These are phyloP conservation scores for Cirrhinus mrigala DNA, from an alignment of 2,797 vertebrate species.

Conservation along the genomic window DNA sequence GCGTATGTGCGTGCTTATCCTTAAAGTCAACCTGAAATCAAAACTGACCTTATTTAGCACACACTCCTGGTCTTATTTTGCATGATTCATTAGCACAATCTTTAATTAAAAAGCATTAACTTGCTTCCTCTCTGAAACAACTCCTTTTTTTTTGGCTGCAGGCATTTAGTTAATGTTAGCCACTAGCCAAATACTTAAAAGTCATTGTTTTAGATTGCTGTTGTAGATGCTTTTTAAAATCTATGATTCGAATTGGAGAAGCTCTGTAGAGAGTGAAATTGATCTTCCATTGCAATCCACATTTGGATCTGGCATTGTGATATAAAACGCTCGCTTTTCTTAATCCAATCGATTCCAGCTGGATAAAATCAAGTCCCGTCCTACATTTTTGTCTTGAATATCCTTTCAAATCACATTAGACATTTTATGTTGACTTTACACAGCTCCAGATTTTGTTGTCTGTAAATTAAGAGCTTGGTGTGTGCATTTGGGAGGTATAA, in stretches of 20 bases:
- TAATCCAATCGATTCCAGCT: constrained; percentile 1
- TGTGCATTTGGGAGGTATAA: not conserved
- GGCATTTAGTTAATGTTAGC: not conserved
- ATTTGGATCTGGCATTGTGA: not conserved
- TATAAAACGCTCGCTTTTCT: not conserved
- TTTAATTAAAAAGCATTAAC: not conserved
- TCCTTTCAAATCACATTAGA: not conserved
- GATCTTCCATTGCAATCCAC: not conserved
- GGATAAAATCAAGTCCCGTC: not conserved
- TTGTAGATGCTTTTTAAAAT: not conserved
- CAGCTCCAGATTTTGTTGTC: not conserved
- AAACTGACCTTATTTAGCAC: not conserved
- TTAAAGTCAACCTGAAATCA: constrained; percentile 16
- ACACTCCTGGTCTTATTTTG: not conserved
- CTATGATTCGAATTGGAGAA: not conserved
- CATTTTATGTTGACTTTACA: not conserved
- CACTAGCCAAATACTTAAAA: not conserved
- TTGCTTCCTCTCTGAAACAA: not conserved
- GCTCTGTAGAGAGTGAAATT: not conserved
- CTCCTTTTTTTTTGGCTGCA: not conserved
- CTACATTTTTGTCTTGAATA: not conserved
- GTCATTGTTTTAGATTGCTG: not conserved
- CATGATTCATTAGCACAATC: not conserved
- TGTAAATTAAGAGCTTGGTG: not conserved
- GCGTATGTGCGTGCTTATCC: not conserved